phyloP scores from a whole-genome alignment of 2,797 vertebrate genomes.

The Florisuga fusca region DNA sequence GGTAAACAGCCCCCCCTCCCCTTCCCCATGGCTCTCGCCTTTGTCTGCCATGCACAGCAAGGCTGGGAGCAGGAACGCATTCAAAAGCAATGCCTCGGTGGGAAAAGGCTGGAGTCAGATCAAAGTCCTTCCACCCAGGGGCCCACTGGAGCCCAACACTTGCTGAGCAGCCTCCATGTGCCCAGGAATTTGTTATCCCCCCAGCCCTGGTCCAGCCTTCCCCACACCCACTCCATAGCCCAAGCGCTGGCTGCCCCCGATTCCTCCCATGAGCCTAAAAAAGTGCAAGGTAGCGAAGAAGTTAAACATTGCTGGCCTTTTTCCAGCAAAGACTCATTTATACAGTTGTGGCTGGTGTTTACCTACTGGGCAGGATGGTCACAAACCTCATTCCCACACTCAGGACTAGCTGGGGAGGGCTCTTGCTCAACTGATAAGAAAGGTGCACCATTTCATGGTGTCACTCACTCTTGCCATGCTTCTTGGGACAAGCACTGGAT shows the following conservation, averaged over 20 bases:
- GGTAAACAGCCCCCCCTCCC: background rate
- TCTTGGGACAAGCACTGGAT: background rate
- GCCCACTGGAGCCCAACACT: background rate
- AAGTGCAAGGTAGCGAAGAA: background rate
- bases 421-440: background rate
- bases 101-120: constrained; percentile 56
- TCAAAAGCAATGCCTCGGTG: background rate
- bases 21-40: background rate
- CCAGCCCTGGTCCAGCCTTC: rapidly evolving
- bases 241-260: background rate
- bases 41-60: background rate
- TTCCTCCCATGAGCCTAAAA: background rate
- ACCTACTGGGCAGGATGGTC: background rate
- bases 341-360: background rate
- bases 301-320: background rate
- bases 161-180: background rate
- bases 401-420: background rate
- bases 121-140: constrained; percentile 21
- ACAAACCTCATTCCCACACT: background rate
- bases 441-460: background rate
- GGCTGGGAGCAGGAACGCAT: constrained; percentile 12
- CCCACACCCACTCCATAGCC: background rate
- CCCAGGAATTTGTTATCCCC: background rate
- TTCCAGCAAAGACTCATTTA: background rate
- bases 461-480: background rate